Base-by-base conservation (phyloP, 2,113 vertebrate genomes). In the Chascanopsetta lugubris region DNA sequence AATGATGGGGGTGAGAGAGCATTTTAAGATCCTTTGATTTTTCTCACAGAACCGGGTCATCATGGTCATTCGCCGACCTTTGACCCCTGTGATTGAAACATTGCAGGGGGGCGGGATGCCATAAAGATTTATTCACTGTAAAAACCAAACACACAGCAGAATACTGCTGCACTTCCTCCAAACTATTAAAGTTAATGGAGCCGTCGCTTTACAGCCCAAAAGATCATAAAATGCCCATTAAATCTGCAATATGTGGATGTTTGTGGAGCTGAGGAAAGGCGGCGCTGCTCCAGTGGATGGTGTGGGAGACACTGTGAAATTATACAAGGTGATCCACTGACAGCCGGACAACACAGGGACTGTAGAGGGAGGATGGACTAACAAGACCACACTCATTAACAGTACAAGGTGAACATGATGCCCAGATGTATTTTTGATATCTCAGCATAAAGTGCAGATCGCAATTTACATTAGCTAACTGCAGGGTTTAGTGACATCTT, bases 111-210 rank as follows among this genome's bases (percentile, higher is more conserved):
- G 43, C 69, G 49, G 72, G 27, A 55, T 8, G 8, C 61, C 29
- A 61, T 80, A 40, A 57, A 80, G 46, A 25, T 79, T 84, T 58
- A 74, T 74, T 34, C 30, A 57, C 45, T 50, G 49, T 75, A 60
- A 70, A 78, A 73, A 54, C 15, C 55, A 80, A 73, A 68, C 56
- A 64, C 61, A 17, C 18, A 27, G 20, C 46, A 71, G 43, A 75
- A 66, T 42, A 42, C 29, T 5, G 32, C 68, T 24, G 38, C 46
- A 43, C 29, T 29, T 74, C 61, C 56, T 55, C 9, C 27, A 59
- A 56, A 53, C 64, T 78, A 61, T 80, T 60, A 75, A 78, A 88
- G 70, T 72, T 82, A 74, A 88, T 80, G 55, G 73, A 57, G 61
- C 68, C 22, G 13, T 48, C 26, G 40, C 63, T 81, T 74, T 70